These are phyloP conservation scores for Bemisia tabaci DNA, from an alignment of 1,140 invertebrate genomes.

Conservation along the genomic window DNA sequence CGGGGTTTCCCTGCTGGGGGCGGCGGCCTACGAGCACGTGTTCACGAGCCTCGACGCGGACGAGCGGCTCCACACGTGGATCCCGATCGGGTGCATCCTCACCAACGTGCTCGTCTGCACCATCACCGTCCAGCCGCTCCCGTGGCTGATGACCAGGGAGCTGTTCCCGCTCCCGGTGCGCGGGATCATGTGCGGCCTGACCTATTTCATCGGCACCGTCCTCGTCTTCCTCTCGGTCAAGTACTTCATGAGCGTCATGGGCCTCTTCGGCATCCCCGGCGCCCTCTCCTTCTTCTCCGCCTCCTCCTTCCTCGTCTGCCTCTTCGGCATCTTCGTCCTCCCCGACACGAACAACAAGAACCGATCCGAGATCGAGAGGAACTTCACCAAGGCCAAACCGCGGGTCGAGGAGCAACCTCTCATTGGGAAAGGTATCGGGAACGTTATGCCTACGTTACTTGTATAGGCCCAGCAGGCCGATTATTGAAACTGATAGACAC, in stretches of 20 bases:
- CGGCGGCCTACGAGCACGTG: background rate
- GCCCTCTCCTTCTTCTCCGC: background rate
- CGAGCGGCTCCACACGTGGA: background rate
- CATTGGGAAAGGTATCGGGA: too few relatives aligned
- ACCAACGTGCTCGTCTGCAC: background rate
- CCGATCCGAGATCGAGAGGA: background rate
- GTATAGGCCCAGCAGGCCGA: too few relatives aligned
- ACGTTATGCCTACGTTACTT: too few relatives aligned
- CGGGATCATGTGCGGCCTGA: background rate
- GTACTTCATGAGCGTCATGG: background rate
- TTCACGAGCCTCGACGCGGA: background rate
- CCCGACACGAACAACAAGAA: background rate
- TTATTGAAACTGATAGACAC: too few relatives aligned
- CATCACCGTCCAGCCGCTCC: background rate
- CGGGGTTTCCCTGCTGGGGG: background rate
- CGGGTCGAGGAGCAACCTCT: too few relatives aligned
- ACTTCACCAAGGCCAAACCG: background rate
- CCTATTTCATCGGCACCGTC: background rate
- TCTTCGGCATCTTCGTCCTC: background rate
- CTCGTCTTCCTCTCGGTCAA: background rate
- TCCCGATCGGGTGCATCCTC: background rate
- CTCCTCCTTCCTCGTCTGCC: background rate
- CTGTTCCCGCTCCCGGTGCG: background rate
- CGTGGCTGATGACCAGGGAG: background rate
- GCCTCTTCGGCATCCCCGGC: background rate